A percentile compares a stretch with the other conserved stretches of the same genome.
Conservation (phyloP, 2,797 vertebrate species). For the Rousettus madagascariensis region DNA sequence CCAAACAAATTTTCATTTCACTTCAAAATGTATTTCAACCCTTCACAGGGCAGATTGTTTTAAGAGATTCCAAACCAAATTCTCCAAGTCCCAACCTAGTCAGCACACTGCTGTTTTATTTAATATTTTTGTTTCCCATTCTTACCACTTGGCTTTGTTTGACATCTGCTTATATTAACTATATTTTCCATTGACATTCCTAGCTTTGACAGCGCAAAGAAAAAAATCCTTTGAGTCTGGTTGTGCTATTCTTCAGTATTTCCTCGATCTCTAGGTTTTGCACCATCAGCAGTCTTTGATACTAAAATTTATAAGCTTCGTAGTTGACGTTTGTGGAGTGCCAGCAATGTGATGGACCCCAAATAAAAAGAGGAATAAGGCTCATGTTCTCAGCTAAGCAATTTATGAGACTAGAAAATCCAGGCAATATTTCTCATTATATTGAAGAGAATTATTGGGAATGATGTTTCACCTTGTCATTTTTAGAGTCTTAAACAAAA, state of each 20-base stretch:
- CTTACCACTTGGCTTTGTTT: conserved; percentile 62
- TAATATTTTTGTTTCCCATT: conserved; percentile 61
- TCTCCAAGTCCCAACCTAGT: not conserved
- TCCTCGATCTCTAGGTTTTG: not conserved
- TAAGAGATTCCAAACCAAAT: conserved; percentile 30
- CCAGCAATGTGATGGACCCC: not conserved
- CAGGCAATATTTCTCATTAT: not conserved
- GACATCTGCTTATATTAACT: conserved; percentile 61
- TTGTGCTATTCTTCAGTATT: not conserved
- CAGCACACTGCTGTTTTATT: conserved; percentile 33
- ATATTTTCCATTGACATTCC: conserved; percentile 20
- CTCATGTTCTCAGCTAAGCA: not conserved
- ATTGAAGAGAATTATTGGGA: not conserved
- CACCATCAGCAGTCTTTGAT: conserved; percentile 16
- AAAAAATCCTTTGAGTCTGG: conserved; percentile 20
- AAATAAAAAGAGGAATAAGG: not conserved
- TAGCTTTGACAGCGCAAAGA: conserved; percentile 42
- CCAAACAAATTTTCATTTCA: not conserved
- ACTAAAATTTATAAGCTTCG: not conserved
- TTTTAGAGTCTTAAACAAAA: conserved; percentile 37
- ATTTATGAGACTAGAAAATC: not conserved
- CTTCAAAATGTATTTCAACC: conserved; percentile 50
- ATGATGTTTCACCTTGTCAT: conserved; percentile 9
- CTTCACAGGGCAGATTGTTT: not conserved
- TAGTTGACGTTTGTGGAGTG: not conserved